Evolutionary conservation across 2,113 vertebrate genomes (phyloP).

Genomic region (Albula glossodonta): DNA sequence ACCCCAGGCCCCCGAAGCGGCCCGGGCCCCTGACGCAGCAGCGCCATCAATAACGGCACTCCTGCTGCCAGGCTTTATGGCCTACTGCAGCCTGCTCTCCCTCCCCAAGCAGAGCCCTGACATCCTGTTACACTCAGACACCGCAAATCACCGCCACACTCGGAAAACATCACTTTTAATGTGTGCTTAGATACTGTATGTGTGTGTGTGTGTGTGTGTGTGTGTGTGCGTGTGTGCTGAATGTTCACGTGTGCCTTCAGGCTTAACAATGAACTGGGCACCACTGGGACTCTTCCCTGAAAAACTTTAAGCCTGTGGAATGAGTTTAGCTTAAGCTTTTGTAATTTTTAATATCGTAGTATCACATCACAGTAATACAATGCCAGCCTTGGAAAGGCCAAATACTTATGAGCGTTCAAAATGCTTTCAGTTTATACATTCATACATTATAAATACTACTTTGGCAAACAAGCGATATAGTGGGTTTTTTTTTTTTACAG

Average conservation of each 20-base stretch:
- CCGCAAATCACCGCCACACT: background rate
- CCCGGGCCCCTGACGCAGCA: constrained; percentile 49
- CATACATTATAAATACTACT: too few species aligned
- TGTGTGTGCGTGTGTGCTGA: constrained; percentile 24
- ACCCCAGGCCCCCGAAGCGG: constrained; percentile 54
- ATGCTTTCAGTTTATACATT: too few species aligned
- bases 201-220: constrained; percentile 25
- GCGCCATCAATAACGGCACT: constrained; percentile 37
- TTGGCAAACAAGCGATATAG: too few species aligned
- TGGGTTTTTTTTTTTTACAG: background rate
- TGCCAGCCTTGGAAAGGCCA: background rate
- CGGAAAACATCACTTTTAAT: background rate
- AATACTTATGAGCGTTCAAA: background rate
- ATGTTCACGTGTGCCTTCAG: background rate
- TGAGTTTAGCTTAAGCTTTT: too few species aligned
- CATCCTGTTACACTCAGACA: background rate
- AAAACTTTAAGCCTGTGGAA: too few species aligned
- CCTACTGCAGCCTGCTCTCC: background rate
- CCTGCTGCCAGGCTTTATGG: constrained; percentile 6
- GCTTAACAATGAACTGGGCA: background rate
- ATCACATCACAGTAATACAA: background rate
- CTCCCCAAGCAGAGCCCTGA: background rate
- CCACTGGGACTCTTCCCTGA: too few species aligned
- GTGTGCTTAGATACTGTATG: background rate
- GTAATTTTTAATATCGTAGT: background rate